Evolutionary conservation across 64 coral and sea anemone genomes (phyloP), one percentile per base, ranked within the genome.

Genomic region (Acropora yongei): DNA sequence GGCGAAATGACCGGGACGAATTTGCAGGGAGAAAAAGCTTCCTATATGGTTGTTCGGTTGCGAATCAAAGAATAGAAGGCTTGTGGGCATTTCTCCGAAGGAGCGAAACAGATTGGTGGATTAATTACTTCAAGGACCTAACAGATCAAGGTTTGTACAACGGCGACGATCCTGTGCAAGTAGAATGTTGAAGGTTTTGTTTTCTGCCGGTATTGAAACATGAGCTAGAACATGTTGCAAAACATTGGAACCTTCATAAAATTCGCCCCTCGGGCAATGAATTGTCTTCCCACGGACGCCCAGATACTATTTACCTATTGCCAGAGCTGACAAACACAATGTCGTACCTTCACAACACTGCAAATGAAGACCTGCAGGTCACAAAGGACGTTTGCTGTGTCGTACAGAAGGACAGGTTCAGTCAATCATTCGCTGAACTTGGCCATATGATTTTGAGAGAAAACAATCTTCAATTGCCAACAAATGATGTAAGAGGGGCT

Each of bases 301-400:
- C 58, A 90, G 77, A 80, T 68, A 80, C 78, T 7, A 80, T 90
- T 82, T 82, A 81, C 43, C 47, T 90, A 20, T 82, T 90, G 46
- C 76, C 88, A 44, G 80, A 92, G 72, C 8, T 53, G 43, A 61
- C n/a, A 58, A 78, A 63, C 40, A 92, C 74, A 6, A 77, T 51
- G 83, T 92, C 80, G 4, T 86, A 92, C 48, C 77, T 81, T 50
- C 78, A 82, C 7, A 39, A 61, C 8, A 66, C 68, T 71, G 14
- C 46, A 3, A 51, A 13, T 50, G 47, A 18, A 81, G 89, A 90
- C 60, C 47, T 90, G n/a, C 5, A 8, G 19, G 78, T 90, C 30
- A 60, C 89, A 20, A 82, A 90, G 61, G 78, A 90, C 13, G 61
- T 73, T 49, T 90, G 78, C 61, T 90, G 78, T 82, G 66, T 50